Evolutionary conservation across 2,888 invertebrate species (phyloP).

Genomic region (Vannuccia rotundouncinata): DNA sequence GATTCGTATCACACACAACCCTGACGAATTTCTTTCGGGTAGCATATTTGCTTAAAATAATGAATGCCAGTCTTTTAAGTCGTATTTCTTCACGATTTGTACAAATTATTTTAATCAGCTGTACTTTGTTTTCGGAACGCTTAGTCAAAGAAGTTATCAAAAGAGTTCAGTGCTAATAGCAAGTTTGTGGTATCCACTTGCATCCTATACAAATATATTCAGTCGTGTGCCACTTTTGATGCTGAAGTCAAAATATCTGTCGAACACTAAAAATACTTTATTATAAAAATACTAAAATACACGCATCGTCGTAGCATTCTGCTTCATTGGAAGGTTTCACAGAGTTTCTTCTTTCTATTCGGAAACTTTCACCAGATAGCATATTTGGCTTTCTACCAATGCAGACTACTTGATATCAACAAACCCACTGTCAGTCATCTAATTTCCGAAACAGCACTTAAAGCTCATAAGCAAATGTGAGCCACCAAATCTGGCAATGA

Average conservation of each 20-base stretch:
- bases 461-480: too few species aligned
- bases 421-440: too few species aligned
- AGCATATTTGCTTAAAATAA: neutral
- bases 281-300: too few species aligned
- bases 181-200: neutral
- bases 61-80: neutral
- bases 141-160: neutral
- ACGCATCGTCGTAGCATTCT: too few species aligned
- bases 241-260: neutral
- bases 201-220: neutral
- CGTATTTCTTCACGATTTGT: neutral
- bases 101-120: neutral
- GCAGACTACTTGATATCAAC: too few species aligned
- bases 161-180: neutral
- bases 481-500: too few species aligned
- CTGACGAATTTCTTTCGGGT: neutral
- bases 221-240: neutral
- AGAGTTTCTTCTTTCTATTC: too few species aligned
- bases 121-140: neutral
- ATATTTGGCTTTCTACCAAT: too few species aligned
- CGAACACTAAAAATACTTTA: neutral
- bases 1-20: neutral
- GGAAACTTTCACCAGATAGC: too few species aligned
- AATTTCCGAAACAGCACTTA: too few species aligned
- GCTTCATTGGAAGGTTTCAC: too few species aligned